Evolutionary conservation across 1,140 invertebrate genomes (phyloP), one percentile per base, ranked within the genome.

Genomic region (Hormaphis cornu): DNA sequence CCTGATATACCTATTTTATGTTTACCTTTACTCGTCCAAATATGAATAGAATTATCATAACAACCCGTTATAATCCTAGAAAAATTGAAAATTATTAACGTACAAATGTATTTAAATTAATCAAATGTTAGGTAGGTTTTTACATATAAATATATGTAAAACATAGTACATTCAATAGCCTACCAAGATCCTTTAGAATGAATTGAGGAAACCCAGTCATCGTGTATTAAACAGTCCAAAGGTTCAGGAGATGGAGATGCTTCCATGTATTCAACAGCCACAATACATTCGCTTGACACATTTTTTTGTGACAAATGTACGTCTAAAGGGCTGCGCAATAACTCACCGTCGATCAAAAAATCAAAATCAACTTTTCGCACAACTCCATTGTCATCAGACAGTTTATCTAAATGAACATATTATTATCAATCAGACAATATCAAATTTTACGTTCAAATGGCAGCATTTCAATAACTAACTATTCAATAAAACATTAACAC

Each of bases 181-280:
- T 78, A 87, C 89, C 89, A 95, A 80, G 88, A 86, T 26, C 85
- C 83, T 70, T 80, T 79, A 58, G 85, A 83, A 72, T 89, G 85
- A 24, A 95, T 86, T 40, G 90, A 87, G 54, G 89, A 88, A 12
- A 98, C 91, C 95, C 95, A 98, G 78, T 98, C 95, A 80, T 97
- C 92, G 77, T 97, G 93, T 74, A 93, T 83, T 56, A 97, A 80
- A 75, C 89, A 91, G 76, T 96, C 89, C 76, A 93, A 84, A 12
- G 94, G 94, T 75, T 90, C 84, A 0, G 95, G 95, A 3, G 93
- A 86, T 50, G 92, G 90, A 72, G 87, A 86, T 74, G 88, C 84
- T 77, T 93, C 89, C 37, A 97, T 79, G 81, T 96, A 97, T 80
- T 97, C 94, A 58, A 97, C 82, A 69, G 91, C 86, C 72, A 96